Percentiles rank a stretch among this genome's conserved stretches.
phyloP scores from a whole-genome alignment of 2,797 vertebrate species.

The Cuculus canorus region DNA sequence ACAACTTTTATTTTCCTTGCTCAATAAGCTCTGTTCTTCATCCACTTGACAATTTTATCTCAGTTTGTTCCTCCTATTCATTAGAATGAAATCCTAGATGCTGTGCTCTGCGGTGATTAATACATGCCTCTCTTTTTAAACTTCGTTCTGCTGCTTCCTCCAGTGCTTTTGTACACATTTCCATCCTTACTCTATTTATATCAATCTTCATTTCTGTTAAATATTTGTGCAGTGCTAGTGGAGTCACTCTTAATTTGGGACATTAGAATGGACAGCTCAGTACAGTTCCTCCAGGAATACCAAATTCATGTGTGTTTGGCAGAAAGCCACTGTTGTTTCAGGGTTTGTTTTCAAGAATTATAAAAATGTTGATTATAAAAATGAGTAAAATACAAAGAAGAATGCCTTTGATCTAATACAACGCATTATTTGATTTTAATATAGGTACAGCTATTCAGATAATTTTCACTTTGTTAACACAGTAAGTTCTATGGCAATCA shows the following conservation, averaged over 20 bases:
- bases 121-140: not conserved
- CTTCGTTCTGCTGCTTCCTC: not conserved
- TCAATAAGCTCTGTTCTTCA: conserved; percentile 17
- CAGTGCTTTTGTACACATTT: not conserved
- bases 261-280: not conserved
- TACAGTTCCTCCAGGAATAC: not conserved
- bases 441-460: not conserved
- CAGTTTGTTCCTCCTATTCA: not conserved
- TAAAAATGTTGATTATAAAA: not conserved
- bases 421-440: not conserved
- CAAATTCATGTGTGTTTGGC: not conserved
- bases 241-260: not conserved
- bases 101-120: not conserved
- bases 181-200: not conserved
- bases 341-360: not conserved
- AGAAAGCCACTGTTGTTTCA: not conserved
- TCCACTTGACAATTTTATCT: not conserved
- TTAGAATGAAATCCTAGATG: not conserved
- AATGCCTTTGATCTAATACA: not conserved
- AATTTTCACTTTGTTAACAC: not conserved
- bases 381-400: not conserved
- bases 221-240: not conserved
- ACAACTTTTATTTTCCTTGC: not conserved
- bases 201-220: not conserved
- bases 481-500: not conserved